These are phyloP conservation scores for Dissostichus mawsoni DNA, from an alignment of 2,113 vertebrate species.

Conservation along the genomic window DNA sequence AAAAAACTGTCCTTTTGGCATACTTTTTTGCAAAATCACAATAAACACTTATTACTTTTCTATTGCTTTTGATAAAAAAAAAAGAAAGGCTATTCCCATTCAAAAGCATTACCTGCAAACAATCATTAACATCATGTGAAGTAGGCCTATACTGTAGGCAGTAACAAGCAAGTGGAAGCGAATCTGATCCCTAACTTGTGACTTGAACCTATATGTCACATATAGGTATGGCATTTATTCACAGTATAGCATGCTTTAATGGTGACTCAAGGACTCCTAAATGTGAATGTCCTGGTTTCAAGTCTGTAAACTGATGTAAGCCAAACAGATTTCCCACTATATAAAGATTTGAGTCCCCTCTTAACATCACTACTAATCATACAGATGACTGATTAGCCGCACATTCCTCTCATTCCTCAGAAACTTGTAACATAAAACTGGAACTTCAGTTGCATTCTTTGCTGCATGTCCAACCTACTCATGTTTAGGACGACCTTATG, in stretches of 20 bases:
- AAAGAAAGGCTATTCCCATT: neutral
- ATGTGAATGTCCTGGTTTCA: slow-evolving; percentile 2
- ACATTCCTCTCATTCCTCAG: slow-evolving; percentile 46
- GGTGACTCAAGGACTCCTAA: slow-evolving; percentile 3
- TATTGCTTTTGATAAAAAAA: neutral
- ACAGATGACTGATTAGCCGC: slow-evolving; percentile 31
- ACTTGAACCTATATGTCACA: slow-evolving; percentile 51
- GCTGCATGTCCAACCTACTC: neutral
- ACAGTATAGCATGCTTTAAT: slow-evolving; percentile 2
- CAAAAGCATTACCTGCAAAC: neutral
- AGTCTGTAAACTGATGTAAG: neutral
- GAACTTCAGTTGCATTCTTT: neutral
- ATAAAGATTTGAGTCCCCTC: neutral
- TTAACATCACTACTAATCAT: slow-evolving; percentile 9
- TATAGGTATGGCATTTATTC: slow-evolving; percentile 41
- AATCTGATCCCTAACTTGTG: slow-evolving; percentile 43
- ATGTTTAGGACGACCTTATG: neutral
- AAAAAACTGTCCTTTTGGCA: neutral
- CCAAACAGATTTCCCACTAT: neutral
- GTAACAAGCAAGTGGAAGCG: slow-evolving; percentile 1
- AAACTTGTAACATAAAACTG: neutral
- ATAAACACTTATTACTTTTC: neutral
- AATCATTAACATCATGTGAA: neutral
- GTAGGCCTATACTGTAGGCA: neutral
- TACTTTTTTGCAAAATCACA: too few species aligned